Evolutionary conservation across 2,113 vertebrate genomes (phyloP), one percentile per base, ranked within the genome.

Genomic region (Ondatra zibethicus): DNA sequence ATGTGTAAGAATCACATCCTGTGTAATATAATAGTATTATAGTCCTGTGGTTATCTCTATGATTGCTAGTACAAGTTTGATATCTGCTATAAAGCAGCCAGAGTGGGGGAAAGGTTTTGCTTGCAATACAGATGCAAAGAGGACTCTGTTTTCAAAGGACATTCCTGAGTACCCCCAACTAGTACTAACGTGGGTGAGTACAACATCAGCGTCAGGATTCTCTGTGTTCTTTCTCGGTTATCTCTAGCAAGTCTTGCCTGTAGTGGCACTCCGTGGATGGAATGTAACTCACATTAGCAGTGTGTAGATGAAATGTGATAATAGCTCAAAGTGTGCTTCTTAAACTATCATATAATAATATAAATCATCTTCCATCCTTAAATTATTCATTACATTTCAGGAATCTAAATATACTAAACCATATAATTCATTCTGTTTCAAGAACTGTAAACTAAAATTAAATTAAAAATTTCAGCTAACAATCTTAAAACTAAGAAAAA

Each of bases 371-470:
- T 68, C 12, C 3, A 58, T 45, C 90, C 92, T 65, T 81, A 47
- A 73, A 17, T n/a, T 87, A 92, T 50, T 88, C 7, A 85, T 88
- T 33, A 13, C 25, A 39, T 72, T 81, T 72, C 5, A 70, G 82
- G 58, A 94, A 19, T 33, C 39, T 76, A 50, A 42, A 76, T 31
- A 14, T 86, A 27, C n/a, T 63, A 81, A 81, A 55, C 72, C 23
- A 39, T 65, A 65, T 73, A 13, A 92, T 66, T 96, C 10, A 91
- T 66, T 47, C 29, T 31, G 76, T 88, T 90, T 84, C 63, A 85
- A 76, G 78, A 93, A 76, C 77, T 73, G 2, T 16, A 88, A 88
- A 58, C 27, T 68, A 63, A 39, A 23, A 39, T 27, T 42, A 31
- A 36, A 75, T 65, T n/a, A 92, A 92, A 42, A 65, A 14, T 29